Evolutionary conservation across 2,113 vertebrate species (phyloP), one percentile per base, ranked within the genome.

Genomic region (Corythornis madagascariensis): DNA sequence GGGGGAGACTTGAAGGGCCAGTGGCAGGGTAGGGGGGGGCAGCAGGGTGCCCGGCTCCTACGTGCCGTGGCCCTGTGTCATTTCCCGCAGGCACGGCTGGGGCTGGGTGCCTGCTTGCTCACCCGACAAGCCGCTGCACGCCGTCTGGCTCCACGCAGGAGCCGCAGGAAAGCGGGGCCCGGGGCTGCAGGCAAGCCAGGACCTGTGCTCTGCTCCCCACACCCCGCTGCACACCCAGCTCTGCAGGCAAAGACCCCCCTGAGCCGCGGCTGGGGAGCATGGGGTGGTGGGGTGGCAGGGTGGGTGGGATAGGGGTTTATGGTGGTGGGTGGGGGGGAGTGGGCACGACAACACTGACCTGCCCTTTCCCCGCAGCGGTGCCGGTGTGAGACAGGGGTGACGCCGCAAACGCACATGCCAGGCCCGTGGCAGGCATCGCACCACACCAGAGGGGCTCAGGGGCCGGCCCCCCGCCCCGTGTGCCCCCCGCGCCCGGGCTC

Each of bases 361-460:
- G 48, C 87, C 53, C 95, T 93, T 91, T 94, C 52, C 38, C 78
- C 65, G 28, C 72, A 99, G 99, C 91, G 98, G 97, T 98, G 98
- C 96, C 93, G 98, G 82, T 96, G 98, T 81, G 98, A 98, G 56
- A 97, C 98, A 0, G 95, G 97, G 5, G 98, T 98, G 74, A 97
- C 97, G 47, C 92, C 97, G 42, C 91, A 93, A 78, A 97, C 94
- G 29, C 98, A 98, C 52, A 98, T 99, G 98, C 98, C 97, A 69
- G 97, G 97, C 91, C 97, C 98, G 95, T 96, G 98, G 96, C 97
- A 97, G 40, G 97, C 98, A 7, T 60, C 97, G 57, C 97, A 98
- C 26, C 98, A 97, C 72, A 63, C 98, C 33, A 98, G 97, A 87
- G 97, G 98, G 89, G 94, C 94, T 0, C 70, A 76, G 2, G 90